Evolutionary conservation across 2,113 vertebrate species (phyloP).

Genomic region (pig (Sus scrofa)): T2T-Sscrofa CM000824.6:231168001-231168500

Average conservation of each 20-base stretch:
- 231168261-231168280: background rate
- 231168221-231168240: background rate
- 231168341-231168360: accelerated
- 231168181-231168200: background rate
- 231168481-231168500: background rate
- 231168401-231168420: background rate
- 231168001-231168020: background rate
- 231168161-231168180: background rate
- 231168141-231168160: background rate
- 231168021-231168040: background rate
- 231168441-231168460: background rate
- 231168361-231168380: too few relatives aligned
- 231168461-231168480: background rate
- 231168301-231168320: background rate
- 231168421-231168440: accelerated
- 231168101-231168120: background rate
- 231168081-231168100: background rate
- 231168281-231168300: background rate
- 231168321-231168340: background rate
- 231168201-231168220: background rate
- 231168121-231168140: background rate
- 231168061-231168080: background rate
- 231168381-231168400: accelerated
- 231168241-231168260: background rate
- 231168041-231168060: background rate